These are phyloP conservation scores for Physella acuta DNA, from an alignment of 1,140 invertebrate genomes.

Conservation along the genomic window DNA sequence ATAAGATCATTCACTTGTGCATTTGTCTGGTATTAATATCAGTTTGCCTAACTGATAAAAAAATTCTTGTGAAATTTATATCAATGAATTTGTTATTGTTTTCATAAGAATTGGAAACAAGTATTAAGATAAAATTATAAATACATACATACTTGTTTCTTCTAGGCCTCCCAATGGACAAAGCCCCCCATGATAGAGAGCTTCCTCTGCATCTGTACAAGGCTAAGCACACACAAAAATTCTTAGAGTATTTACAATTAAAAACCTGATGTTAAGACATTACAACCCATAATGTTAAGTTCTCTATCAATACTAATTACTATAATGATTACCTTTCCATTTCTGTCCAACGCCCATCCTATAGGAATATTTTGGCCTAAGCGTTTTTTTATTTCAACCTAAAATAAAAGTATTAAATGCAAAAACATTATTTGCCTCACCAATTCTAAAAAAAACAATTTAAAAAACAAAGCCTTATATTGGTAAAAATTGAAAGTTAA, in stretches of 20 bases:
- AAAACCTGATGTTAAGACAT: too few species aligned
- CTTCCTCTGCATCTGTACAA: constrained; percentile 5
- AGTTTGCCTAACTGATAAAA: too few species aligned
- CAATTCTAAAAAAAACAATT: background rate
- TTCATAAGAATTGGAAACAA: too few species aligned
- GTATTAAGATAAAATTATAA: background rate
- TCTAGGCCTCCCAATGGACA: constrained; percentile 13
- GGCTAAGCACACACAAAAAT: background rate
- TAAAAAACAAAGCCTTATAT: too few species aligned
- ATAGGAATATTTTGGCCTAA: constrained; percentile 9
- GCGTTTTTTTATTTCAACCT: constrained; percentile 12
- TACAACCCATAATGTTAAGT: too few species aligned
- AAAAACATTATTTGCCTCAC: background rate
- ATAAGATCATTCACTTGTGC: too few species aligned
- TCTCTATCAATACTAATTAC: too few species aligned
- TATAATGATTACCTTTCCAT: constrained; percentile 17
- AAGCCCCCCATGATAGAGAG: constrained; percentile 15
- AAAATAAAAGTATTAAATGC: background rate
- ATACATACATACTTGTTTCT: constrained; percentile 16
- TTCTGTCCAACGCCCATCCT: constrained; percentile 12
- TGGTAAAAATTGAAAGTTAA: too few species aligned
- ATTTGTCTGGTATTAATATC: too few species aligned
- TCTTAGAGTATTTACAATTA: too few species aligned
- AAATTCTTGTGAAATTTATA: too few species aligned
- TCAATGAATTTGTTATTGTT: too few species aligned